Percentiles rank a stretch among this genome's conserved stretches.
These are phyloP conservation scores for Oostethus manadensis DNA, from an alignment of 2,113 vertebrate genomes.

Conservation along the genomic window DNA sequence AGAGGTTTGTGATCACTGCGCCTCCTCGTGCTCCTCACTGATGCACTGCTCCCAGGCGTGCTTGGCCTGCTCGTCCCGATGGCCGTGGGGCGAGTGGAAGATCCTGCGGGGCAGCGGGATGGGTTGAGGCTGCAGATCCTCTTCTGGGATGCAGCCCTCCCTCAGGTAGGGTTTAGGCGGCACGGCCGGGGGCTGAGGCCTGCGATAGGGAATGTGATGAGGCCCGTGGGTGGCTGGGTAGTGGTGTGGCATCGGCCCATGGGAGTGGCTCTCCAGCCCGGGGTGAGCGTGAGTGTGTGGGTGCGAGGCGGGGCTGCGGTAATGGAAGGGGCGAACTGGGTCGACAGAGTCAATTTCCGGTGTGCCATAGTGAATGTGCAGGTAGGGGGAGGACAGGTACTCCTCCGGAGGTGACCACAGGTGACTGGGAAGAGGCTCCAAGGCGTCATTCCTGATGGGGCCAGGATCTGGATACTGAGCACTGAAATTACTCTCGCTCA, in stretches of 20 bases:
- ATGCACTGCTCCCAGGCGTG: constrained; percentile 90
- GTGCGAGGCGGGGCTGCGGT: constrained; percentile 88
- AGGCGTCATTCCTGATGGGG: constrained; percentile 81
- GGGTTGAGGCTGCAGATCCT: constrained; percentile 76
- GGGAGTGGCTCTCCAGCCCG: constrained; percentile 79
- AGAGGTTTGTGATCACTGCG: constrained; percentile 45
- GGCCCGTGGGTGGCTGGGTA: constrained; percentile 50
- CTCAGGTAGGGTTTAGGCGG: constrained; percentile 90
- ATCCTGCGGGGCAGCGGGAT: constrained; percentile 80
- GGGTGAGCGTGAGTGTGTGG: constrained; percentile 65
- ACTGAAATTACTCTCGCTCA: constrained; percentile 90
- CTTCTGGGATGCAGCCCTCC: constrained; percentile 83
- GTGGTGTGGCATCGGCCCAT: constrained; percentile 71
- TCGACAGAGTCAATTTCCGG: constrained; percentile 87
- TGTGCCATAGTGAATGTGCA: constrained; percentile 90
- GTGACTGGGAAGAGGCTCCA: constrained; percentile 89
- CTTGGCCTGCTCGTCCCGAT: constrained; percentile 84
- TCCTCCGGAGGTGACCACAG: constrained; percentile 86
- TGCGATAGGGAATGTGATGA: constrained; percentile 63
- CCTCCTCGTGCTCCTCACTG: constrained; percentile 79
- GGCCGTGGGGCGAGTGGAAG: constrained; percentile 78
- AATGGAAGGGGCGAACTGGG: constrained; percentile 85
- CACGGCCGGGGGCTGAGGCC: constrained; percentile 78
- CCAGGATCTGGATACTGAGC: constrained; percentile 72
- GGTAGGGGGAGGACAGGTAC: constrained; percentile 84